Base-by-base conservation (phyloP, 2,888 invertebrate genomes). In the Troglohyphantes excavatus region DNA sequence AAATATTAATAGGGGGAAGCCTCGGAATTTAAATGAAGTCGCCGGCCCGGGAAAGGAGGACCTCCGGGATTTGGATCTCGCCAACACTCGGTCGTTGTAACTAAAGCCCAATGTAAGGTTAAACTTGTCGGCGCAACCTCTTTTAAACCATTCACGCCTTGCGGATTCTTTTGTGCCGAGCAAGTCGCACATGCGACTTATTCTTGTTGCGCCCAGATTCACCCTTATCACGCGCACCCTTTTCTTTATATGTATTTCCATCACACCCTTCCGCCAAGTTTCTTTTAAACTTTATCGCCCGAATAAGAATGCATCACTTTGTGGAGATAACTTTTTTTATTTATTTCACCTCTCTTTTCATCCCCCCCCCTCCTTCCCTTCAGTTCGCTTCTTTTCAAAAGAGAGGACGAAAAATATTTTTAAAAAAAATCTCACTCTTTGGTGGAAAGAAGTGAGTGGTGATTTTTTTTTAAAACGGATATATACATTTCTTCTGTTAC, bases 101-200 rank as follows among this genome's bases (percentile, higher is more conserved):
- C 90, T 90, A 90, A 90, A 85, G 90, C 90, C 90, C 81, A 90
- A 73, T 90, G 85, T 90, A 81, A 89, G 89, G 89, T 89, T 89
- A 89, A 89, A 78, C 83, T 78, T 89, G 88, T 70, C 73, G 43
- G 67, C 46, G 26, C 81, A 87, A 87, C 87, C 88, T 79, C 68
- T 68, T 72, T 67, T 46, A 5, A 13, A n/a, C 43, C 79, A 75
- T 88, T 88, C 75, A 88, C 76, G 83, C 83, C 76, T 29, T 5
- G 27, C 68, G 68, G 68, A 53, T 63, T 65, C 89, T 59, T 78
- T 89, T 89, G 83, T 89, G 76, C 21, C 5, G 63, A 46, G 26
- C 67, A 75, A 82, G 75, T 82, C 75, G 75, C 61, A 61, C 70
- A 63, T 78, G 72, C 61, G n/a, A 17, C 17, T 7, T n/a, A 13